phyloP scores from a whole-genome alignment of 2,888 invertebrate genomes.

The Pinctada fucata region DNA sequence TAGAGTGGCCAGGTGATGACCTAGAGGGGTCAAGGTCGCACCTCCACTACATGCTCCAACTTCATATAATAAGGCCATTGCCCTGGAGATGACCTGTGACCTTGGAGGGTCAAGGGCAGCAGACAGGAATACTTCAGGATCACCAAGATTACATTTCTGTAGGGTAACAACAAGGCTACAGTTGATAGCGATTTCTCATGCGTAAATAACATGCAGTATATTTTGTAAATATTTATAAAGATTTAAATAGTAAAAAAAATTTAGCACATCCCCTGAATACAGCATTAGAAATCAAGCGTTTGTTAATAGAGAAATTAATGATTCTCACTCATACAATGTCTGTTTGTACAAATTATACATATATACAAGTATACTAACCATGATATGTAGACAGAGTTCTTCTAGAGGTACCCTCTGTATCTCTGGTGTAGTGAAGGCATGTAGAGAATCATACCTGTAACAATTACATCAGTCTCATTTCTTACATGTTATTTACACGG shows the following conservation, averaged over 20 bases:
- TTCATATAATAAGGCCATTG: conserved; percentile 69
- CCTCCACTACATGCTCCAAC: conserved; percentile 72
- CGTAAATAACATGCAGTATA: no score
- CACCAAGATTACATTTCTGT: conserved; percentile 73
- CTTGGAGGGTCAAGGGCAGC: conserved; percentile 72
- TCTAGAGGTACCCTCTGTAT: conserved; percentile 74
- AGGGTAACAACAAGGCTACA: conserved; percentile 2
- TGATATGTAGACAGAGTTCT: conserved; percentile 74
- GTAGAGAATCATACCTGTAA: conserved; percentile 59
- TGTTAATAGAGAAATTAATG: no score
- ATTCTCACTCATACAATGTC: no score
- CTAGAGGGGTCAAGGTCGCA: conserved; percentile 70
- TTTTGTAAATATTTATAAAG: no score
- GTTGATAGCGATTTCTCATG: no score
- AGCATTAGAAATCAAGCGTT: no score
- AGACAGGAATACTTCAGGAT: conserved; percentile 67
- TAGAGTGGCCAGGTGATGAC: conserved; percentile 72
- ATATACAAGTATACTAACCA: conserved; percentile 57
- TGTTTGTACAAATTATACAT: no score
- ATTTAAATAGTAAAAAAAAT: neutral
- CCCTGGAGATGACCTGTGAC: conserved; percentile 59
- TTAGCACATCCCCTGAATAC: neutral
- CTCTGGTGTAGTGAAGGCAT: conserved; percentile 70
- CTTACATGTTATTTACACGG: no score
- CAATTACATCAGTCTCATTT: neutral